These are phyloP conservation scores for Chloropsis cyanopogon DNA, from an alignment of 2,113 vertebrate species.

Conservation along the genomic window DNA sequence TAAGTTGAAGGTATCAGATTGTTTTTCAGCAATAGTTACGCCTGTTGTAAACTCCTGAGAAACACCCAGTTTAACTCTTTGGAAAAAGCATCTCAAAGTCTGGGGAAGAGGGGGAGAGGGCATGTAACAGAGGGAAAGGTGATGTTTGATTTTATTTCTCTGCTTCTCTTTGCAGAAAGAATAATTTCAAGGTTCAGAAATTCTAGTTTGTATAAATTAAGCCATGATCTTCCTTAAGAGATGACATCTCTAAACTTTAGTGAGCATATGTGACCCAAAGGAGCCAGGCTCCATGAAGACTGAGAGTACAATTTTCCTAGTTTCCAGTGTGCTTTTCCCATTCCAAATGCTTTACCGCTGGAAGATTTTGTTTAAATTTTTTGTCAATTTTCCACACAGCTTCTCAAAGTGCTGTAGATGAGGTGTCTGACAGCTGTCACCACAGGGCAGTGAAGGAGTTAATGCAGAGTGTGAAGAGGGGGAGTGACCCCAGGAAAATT, in stretches of 20 bases:
- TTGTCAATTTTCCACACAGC: accelerated
- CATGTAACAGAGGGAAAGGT: neutral
- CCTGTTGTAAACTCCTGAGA: conserved; percentile 75
- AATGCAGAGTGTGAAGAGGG: neutral
- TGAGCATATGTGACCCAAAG: accelerated
- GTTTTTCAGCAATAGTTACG: conserved; percentile 86
- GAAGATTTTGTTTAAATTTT: neutral
- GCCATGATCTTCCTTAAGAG: neutral
- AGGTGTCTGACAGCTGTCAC: accelerated
- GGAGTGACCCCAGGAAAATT: neutral
- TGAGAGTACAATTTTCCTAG: neutral
- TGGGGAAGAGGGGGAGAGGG: neutral
- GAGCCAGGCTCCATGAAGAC: neutral
- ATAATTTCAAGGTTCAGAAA: neutral
- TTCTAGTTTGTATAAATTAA: neutral
- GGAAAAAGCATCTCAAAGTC: neutral
- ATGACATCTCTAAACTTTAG: neutral
- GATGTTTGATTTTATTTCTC: neutral
- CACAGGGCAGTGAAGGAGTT: neutral
- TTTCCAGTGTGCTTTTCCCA: neutral
- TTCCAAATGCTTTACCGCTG: neutral
- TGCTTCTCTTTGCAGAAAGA: neutral
- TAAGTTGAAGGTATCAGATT: conserved; percentile 98
- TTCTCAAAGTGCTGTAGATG: neutral
- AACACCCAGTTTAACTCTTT: conserved; percentile 78